Conservation (phyloP, 2,888 invertebrate genomes). For the Azorinus chamasolen region DNA sequence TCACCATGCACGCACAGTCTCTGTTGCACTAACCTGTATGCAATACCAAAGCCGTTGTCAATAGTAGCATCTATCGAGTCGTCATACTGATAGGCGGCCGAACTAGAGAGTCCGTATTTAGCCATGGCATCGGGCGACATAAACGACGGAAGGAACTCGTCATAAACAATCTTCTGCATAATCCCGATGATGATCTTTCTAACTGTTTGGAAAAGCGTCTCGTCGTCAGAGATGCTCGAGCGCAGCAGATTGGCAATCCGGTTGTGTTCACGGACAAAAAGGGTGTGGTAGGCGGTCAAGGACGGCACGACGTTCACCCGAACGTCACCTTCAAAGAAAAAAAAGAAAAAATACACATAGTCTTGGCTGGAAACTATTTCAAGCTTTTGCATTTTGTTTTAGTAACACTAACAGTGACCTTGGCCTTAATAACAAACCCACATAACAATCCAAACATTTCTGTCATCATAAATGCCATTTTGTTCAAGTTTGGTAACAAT, state of each 20-base stretch:
- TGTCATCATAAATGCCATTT: background rate
- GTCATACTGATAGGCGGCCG: no score
- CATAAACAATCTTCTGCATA: constrained; percentile 33
- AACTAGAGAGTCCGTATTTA: background rate
- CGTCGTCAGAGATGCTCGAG: constrained; percentile 16
- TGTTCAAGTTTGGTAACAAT: no score
- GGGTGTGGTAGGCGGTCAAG: constrained; percentile 61
- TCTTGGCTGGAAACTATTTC: background rate
- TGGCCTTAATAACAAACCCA: no score
- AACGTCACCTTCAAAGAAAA: constrained; percentile 62
- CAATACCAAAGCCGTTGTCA: no score
- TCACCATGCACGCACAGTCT: no score
- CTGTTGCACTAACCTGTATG: no score
- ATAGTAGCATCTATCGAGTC: no score
- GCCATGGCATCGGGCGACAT: constrained; percentile 1
- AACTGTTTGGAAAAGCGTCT: constrained; percentile 20
- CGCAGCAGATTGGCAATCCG: constrained; percentile 53
- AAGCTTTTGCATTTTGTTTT: background rate
- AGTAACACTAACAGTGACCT: no score
- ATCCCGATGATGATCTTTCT: constrained; percentile 20
- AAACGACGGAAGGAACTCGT: constrained; percentile 31
- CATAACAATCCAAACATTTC: background rate
- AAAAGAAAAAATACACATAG: background rate
- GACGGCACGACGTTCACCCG: constrained; percentile 70
- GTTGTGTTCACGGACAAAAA: constrained; percentile 71